Evolutionary conservation across 2,113 vertebrate genomes (phyloP).

Genomic region (Panurus biarmicus): DNA sequence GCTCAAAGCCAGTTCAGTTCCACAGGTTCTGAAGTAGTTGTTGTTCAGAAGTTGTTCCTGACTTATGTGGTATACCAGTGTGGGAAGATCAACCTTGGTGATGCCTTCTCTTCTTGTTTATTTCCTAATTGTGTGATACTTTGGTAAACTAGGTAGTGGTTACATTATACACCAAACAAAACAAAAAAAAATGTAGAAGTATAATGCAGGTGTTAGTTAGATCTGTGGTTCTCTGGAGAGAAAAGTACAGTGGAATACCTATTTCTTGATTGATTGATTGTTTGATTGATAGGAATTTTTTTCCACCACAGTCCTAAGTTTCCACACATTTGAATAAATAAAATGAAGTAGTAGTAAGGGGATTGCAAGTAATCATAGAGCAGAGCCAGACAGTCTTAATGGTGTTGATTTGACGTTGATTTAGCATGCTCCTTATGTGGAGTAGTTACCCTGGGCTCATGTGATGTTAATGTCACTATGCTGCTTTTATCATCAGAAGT

Average conservation of each 20-base stretch:
- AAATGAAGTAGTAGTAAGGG: neutral
- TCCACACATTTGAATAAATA: neutral
- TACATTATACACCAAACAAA: neutral
- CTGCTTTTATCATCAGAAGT: neutral
- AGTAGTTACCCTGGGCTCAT: neutral
- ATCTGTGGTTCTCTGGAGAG: neutral
- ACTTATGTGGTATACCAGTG: fast-evolving
- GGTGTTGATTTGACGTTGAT: neutral
- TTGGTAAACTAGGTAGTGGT: neutral
- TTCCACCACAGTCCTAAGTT: neutral
- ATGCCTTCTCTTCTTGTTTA: neutral
- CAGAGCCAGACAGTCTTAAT: neutral
- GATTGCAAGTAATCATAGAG: neutral
- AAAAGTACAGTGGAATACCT: neutral
- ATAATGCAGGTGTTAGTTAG: neutral
- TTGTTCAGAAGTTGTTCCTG: neutral
- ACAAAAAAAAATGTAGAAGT: neutral
- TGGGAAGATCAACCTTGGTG: neutral
- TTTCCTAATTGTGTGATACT: neutral
- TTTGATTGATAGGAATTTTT: neutral
- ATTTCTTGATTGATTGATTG: neutral
- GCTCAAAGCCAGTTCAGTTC: neutral
- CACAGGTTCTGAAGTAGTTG: neutral
- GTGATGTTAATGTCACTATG: neutral
- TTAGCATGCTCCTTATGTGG: neutral